Percentiles rank a stretch among this genome's conserved stretches.
Conservation (phyloP, 2,113 vertebrate species). For the Ifrita kowaldi region DNA sequence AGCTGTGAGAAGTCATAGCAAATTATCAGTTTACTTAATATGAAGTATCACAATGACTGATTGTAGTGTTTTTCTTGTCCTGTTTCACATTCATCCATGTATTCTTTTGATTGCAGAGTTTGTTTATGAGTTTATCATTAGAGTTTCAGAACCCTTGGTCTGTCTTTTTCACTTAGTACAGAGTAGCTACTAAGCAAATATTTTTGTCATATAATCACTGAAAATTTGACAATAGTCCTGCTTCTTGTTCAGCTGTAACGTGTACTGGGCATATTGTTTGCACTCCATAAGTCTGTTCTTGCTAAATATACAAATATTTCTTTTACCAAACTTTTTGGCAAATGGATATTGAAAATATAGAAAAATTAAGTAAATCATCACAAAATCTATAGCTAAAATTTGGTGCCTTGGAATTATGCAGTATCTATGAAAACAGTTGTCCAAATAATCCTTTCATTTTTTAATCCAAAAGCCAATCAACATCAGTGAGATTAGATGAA, state of each 20-base stretch:
- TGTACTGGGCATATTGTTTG: background rate
- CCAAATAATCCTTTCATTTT: background rate
- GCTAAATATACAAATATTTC: background rate
- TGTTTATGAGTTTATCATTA: conserved; percentile 5
- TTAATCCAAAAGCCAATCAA: background rate
- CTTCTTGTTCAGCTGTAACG: background rate
- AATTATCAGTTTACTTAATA: background rate
- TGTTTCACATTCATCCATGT: background rate
- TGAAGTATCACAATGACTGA: background rate
- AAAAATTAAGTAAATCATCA: background rate
- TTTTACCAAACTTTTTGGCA: background rate
- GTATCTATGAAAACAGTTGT: background rate
- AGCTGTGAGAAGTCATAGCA: background rate
- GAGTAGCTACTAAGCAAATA: background rate
- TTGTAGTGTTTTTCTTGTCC: background rate
- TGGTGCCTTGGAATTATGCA: background rate
- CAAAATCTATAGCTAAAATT: background rate
- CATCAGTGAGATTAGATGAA: background rate
- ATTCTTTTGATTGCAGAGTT: background rate
- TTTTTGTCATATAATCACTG: conserved; percentile 19
- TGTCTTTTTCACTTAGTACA: background rate
- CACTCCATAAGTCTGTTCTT: background rate
- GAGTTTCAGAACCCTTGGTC: background rate
- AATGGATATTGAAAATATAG: background rate
- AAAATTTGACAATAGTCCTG: background rate